Base-by-base conservation (phyloP, 1,140 invertebrate species). In the Teleogryllus occipitalis region DNA sequence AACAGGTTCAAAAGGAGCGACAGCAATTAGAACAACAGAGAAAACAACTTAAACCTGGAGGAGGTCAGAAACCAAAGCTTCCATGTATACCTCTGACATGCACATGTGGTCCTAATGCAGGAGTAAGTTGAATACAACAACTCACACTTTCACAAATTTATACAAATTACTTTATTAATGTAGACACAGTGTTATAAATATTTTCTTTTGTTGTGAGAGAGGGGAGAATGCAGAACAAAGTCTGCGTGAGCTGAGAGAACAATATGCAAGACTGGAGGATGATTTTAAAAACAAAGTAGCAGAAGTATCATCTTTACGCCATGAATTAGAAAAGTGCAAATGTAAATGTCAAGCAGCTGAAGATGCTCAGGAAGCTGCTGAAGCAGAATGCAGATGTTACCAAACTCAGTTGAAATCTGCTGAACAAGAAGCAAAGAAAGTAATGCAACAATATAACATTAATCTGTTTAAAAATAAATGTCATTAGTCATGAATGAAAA, bases 201-300 rank as follows among this genome's bases (percentile, higher is more conserved):
- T 21, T 75, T 75, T 7, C 21, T 22, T 75, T 21, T 22, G n/a
- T 22, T 80, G 49, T 46, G 39, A 65, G 48, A 78, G 65, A 46
- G 77, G 39, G 22, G 22, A 47, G 27, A 73, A 73, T 46, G 47
- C 82, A 47, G 85, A 87, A 81, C 86, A 86, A 81, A 86, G 87
- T 83, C 80, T 89, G 10, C 84, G 86, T 49, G 87, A 90, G 82
- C 81, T 89, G 7, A 83, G 85, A 27, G 89, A 90, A 82, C 86
- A 90, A 83, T 90, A 90, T 76, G 84, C 84, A 14, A 84, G 86
- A 48, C 84, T 90, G 7, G 88, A 89, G 82, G 88, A 90, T 80
- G 89, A 90, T 82, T 90, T 88, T 80, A 90, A 87, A 82, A 86
- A 83, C 47, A 90, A 90, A 84, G 81, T 90, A 46, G 87, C 85